Evolutionary conservation across 1,140 invertebrate genomes (phyloP).

Genomic region (Laupala kohalensis): DNA sequence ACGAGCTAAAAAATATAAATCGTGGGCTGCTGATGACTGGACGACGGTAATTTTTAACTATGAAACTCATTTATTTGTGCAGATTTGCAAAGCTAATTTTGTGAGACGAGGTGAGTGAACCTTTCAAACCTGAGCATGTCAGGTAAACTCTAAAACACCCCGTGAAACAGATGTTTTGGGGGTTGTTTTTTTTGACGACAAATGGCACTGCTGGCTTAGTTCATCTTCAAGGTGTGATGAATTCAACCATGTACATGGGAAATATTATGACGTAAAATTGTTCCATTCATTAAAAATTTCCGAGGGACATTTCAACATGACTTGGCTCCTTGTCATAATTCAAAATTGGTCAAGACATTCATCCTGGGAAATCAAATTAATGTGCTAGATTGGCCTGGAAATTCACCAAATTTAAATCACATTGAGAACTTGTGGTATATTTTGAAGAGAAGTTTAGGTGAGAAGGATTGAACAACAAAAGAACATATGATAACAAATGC

Average conservation of each 20-base stretch:
- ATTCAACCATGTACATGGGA: background rate
- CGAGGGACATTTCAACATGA: constrained; percentile 1
- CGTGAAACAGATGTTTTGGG: constrained; percentile 3
- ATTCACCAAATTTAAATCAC: constrained; percentile 9
- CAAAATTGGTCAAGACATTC: background rate
- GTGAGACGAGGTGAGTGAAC: background rate
- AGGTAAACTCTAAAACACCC: background rate
- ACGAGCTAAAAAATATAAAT: background rate
- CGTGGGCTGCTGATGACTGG: constrained; percentile 2
- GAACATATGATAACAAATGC: background rate
- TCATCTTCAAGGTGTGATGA: background rate
- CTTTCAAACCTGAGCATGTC: background rate
- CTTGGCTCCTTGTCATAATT: background rate
- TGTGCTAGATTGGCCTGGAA: background rate
- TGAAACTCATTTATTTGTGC: constrained; percentile 6
- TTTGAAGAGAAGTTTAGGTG: background rate
- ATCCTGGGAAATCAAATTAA: background rate
- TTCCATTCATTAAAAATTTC: background rate
- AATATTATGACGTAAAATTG: too few species aligned
- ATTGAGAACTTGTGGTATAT: constrained; percentile 7
- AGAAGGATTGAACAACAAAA: background rate
- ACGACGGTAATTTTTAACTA: constrained; percentile 6
- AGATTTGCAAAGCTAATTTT: background rate
- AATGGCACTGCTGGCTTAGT: background rate
- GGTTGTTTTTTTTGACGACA: constrained; percentile 1